phyloP scores from a whole-genome alignment of 2,113 vertebrate genomes.

The Pardalotus punctatus region DNA sequence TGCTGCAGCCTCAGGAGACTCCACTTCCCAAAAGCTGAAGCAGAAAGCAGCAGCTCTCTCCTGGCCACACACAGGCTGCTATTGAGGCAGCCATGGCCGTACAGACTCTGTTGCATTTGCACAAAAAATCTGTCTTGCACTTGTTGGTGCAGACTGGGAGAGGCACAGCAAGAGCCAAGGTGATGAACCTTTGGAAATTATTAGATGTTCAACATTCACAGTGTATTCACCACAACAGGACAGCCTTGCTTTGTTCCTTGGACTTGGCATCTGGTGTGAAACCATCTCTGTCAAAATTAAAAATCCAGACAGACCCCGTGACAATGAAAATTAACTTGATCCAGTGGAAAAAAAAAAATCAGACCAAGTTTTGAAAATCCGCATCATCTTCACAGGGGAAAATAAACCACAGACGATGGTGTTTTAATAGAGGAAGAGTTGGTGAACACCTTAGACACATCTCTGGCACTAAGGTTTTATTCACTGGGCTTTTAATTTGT shows the following conservation, averaged over 20 bases:
- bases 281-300: background rate
- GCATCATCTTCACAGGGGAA: background rate
- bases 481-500: conserved; percentile 98
- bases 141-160: background rate
- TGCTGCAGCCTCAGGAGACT: background rate
- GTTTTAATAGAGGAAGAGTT: conserved; percentile 72
- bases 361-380: background rate
- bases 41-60: background rate
- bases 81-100: fast-evolving
- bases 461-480: conserved; percentile 84
- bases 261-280: background rate
- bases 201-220: background rate
- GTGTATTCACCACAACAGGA: background rate
- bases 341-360: background rate
- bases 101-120: background rate
- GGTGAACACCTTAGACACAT: conserved; percentile 89
- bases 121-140: background rate
- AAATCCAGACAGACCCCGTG: background rate
- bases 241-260: background rate
- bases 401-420: background rate
- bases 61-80: background rate
- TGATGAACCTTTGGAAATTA: background rate
- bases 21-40: background rate
- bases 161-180: background rate
- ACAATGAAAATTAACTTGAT: background rate